A percentile compares a stretch with the other conserved stretches of the same genome.
Evolutionary conservation across 2,113 vertebrate species (phyloP).

Genomic region (Petrocephalus microphthalmus): DNA sequence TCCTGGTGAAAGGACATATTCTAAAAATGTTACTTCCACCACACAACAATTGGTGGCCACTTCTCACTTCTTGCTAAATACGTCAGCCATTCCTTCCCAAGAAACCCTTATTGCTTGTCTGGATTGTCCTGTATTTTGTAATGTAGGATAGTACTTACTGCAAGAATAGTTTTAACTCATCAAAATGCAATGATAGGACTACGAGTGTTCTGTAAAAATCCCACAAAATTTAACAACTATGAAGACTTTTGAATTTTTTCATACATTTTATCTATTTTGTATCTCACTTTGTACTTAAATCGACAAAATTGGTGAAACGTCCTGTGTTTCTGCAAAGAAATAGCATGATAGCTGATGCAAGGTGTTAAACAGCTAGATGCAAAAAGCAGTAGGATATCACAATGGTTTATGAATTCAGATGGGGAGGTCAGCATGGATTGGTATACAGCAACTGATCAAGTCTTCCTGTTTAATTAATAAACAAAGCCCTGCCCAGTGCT

Average conservation of each 20-base stretch:
- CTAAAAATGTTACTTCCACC: too few relatives aligned
- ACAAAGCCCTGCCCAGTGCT: not conserved
- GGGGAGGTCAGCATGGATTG: not conserved
- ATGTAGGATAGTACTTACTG: not conserved
- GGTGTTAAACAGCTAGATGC: not conserved
- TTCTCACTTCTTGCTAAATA: too few relatives aligned
- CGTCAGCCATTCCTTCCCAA: not conserved
- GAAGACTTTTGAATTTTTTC: not conserved
- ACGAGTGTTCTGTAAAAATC: not conserved
- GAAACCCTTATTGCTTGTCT: not conserved
- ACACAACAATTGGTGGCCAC: too few relatives aligned
- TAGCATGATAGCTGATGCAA: not conserved
- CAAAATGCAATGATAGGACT: not conserved
- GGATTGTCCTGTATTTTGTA: not conserved
- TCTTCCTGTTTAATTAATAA: not conserved
- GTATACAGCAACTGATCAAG: not conserved
- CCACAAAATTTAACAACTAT: not conserved
- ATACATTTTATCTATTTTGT: not conserved
- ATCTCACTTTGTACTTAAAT: not conserved
- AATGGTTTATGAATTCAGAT: not conserved
- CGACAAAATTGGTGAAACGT: not conserved
- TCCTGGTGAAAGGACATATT: too few relatives aligned
- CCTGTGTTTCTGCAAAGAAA: not conserved
- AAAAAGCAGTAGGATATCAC: not conserved
- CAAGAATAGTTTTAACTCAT: not conserved